Base-by-base conservation (phyloP, 2,888 invertebrate genomes). In the Unio delphinus region DNA sequence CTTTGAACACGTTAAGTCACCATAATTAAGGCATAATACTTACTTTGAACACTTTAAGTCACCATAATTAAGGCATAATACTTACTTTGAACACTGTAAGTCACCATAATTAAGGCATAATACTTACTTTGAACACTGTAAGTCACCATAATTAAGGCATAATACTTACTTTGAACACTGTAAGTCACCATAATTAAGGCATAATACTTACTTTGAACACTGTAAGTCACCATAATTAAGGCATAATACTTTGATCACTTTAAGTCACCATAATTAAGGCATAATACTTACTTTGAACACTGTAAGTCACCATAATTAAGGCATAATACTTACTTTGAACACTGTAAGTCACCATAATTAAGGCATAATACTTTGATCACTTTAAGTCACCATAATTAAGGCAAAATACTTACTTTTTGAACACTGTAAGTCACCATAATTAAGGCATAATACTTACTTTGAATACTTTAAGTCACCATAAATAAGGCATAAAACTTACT, bases 321-420 rank as follows among this genome's bases (percentile, higher is more conserved):
- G 28, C 61, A 23, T 68, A 78, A 79, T 73, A 80, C 81, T 28
- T 64, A 67, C 61, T 72, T 79, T 28, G 78, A 79, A 17, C 45
- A 45, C 34, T 45, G 3, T 34, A 5, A 5, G 0, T 34, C 6
- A 1, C 6, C 34, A 34, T 34, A 34, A 34, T 34, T 45, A 45
- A 45, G 45, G 28, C 61, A 23, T 68, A 78, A 79, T 73, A 80
- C 61, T 72, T 79, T 28, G 78, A 79, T 15, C 45, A 45, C 34
- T 34, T 34, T 34, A 5, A 5, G 0, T 34, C 6, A 1, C 6
- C 34, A 34, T 34, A 34, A 34, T 34, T 45, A 45, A 45, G 45
- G 28, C 61, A 23, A 67, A 78, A 79, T 73, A 80, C 81, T 28
- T 64, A 67, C 61, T 72, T 79, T 28, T 79, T 28, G 78, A 79